These are phyloP conservation scores for Lypha dubia DNA, from an alignment of 2,888 invertebrate genomes.

Conservation along the genomic window DNA sequence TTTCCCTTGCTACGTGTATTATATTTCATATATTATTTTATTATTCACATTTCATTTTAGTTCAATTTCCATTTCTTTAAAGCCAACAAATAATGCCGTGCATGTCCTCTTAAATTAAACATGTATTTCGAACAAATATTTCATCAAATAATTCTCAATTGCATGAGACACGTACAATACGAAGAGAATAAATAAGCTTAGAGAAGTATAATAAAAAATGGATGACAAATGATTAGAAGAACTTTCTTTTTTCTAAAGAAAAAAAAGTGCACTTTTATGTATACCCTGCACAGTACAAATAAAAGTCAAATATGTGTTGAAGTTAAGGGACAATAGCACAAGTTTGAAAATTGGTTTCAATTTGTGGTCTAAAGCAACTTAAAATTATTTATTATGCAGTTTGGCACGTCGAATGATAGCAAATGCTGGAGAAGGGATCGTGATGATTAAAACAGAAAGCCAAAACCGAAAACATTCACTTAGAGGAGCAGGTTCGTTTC, in stretches of 20 bases:
- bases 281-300: not conserved
- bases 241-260: slow-evolving; percentile 28
- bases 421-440: too few relatives aligned
- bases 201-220: not conserved
- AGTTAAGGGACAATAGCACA: not conserved
- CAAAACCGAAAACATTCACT: too few relatives aligned
- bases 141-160: slow-evolving; percentile 57
- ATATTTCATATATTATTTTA: slow-evolving; percentile 50
- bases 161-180: slow-evolving; percentile 66
- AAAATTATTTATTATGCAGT: too few relatives aligned
- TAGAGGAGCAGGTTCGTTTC: too few relatives aligned
- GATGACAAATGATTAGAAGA: slow-evolving; percentile 23
- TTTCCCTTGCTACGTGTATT: not conserved
- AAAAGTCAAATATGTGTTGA: not conserved
- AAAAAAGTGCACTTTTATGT: slow-evolving; percentile 18
- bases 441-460: too few relatives aligned
- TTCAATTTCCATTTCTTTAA: slow-evolving; percentile 48
- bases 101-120: slow-evolving; percentile 56
- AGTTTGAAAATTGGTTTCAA: not conserved
- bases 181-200: slow-evolving; percentile 9
- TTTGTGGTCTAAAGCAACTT: too few relatives aligned
- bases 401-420: too few relatives aligned
- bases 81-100: slow-evolving; percentile 52
- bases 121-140: slow-evolving; percentile 61
- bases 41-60: slow-evolving; percentile 48